Percentiles rank a stretch among this genome's conserved stretches.
Evolutionary conservation across 2,888 invertebrate species (phyloP).

Genomic region (Oasisia sp.): DNA sequence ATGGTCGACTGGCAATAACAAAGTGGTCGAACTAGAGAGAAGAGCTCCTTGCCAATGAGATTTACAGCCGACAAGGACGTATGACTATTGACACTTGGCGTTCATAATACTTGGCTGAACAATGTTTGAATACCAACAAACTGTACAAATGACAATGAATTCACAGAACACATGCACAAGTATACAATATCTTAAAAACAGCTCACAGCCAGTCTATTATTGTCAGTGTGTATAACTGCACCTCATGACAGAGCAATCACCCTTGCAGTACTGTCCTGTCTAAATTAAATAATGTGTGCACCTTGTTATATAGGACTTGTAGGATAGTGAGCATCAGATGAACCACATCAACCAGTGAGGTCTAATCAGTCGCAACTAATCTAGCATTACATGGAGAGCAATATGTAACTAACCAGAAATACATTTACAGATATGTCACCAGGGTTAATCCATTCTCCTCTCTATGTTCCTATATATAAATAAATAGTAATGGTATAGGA

Average conservation of each 20-base stretch:
- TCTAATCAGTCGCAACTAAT: not conserved
- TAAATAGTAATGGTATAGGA: not conserved
- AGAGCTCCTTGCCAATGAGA: not conserved
- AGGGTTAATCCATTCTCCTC: not conserved
- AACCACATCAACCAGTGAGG: not conserved
- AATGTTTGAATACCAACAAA: not conserved
- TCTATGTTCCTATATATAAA: constrained; percentile 1
- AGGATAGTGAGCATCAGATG: not conserved
- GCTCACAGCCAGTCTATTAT: not conserved
- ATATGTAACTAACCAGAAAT: not conserved
- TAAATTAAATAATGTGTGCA: not conserved
- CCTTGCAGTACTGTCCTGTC: not conserved
- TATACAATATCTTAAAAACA: constrained; percentile 9
- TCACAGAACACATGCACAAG: constrained; percentile 11
- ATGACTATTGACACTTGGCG: not conserved
- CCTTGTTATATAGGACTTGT: not conserved
- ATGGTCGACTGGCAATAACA: constrained; percentile 6
- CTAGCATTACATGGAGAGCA: not conserved
- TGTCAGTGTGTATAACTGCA: not conserved
- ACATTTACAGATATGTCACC: not conserved
- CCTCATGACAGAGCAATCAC: not conserved
- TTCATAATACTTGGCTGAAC: constrained; percentile 11
- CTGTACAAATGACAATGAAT: constrained; percentile 17
- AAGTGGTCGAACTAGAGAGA: not conserved
- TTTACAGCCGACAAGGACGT: not conserved